Conservation (phyloP, 2,797 vertebrate genomes). For the Tokudaia muenninki region DNA sequence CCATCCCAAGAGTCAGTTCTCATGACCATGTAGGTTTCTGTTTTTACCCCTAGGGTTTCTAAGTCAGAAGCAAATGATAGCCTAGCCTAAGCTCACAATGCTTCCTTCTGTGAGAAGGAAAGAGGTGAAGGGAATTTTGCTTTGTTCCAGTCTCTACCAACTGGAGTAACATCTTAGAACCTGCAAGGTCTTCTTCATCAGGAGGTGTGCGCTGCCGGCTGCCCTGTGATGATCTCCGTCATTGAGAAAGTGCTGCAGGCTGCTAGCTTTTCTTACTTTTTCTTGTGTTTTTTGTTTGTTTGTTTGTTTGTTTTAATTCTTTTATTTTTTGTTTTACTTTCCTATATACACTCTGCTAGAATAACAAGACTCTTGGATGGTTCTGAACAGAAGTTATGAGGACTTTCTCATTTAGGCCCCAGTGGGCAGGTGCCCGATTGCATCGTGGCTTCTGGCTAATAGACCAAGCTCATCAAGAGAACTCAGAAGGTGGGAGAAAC, state of each 20-base stretch:
- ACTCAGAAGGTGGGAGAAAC: constrained; percentile 26
- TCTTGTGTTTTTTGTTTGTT: not conserved
- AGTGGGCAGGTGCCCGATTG: constrained; percentile 48
- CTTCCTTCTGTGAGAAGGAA: not conserved
- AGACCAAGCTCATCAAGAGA: constrained; percentile 70
- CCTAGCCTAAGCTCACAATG: accelerated
- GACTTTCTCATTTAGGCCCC: constrained; percentile 21
- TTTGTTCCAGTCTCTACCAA: not conserved
- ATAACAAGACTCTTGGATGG: not conserved
- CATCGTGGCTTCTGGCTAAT: constrained; percentile 53
- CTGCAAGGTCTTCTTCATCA: accelerated
- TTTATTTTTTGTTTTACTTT: not conserved
- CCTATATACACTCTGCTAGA: not conserved
- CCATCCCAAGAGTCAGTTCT: not conserved
- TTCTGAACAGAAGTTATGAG: not conserved
- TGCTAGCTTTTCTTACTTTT: not conserved
- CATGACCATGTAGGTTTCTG: too few relatives aligned
- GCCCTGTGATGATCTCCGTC: not conserved
- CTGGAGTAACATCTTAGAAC: not conserved
- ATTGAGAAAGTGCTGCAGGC: not conserved
- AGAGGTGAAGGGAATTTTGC: too few relatives aligned
- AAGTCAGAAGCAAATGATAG: not conserved
- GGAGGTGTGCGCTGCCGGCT: accelerated
- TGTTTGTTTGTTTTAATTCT: too few relatives aligned
- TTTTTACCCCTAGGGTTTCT: not conserved